phyloP scores from a whole-genome alignment of 1,140 invertebrate species.

The Limonius californicus region DNA sequence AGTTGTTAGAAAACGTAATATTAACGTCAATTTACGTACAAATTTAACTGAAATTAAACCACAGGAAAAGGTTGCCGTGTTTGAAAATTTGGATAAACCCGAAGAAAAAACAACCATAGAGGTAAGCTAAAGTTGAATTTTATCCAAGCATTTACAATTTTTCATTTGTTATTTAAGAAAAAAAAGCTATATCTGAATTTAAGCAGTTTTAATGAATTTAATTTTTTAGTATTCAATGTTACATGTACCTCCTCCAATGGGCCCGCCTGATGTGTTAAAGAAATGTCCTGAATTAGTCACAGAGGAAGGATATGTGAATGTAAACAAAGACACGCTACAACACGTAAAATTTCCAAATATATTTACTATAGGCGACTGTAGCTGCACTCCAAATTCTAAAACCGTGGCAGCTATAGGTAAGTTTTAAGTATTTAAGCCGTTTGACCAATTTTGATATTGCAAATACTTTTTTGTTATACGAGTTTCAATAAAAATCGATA shows the following conservation, averaged over 20 bases:
- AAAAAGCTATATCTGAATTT: no score
- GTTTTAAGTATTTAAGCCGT: no score
- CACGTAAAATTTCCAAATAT: slow-evolving; percentile 80
- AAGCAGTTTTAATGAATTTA: no score
- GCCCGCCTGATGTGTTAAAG: slow-evolving; percentile 65
- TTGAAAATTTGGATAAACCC: slow-evolving; percentile 69
- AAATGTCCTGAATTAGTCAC: slow-evolving; percentile 60
- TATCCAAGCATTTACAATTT: no score
- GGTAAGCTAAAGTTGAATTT: no score
- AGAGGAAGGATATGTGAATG: slow-evolving; percentile 68
- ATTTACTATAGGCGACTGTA: slow-evolving; percentile 93
- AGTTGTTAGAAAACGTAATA: slow-evolving; percentile 70
- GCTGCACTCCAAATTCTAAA: slow-evolving; percentile 88
- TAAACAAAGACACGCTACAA: slow-evolving; percentile 78
- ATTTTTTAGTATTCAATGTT: slow-evolving; percentile 76
- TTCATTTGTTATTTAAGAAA: no score
- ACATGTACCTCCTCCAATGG: slow-evolving; percentile 90
- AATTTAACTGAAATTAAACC: slow-evolving; percentile 78
- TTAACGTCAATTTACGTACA: slow-evolving; percentile 71
- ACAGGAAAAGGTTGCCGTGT: slow-evolving; percentile 72
- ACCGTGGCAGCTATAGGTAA: slow-evolving; percentile 92
- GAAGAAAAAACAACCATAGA: slow-evolving; percentile 52
- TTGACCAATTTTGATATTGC: no score
- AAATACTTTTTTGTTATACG: no score
- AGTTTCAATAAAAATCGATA: no score